Evolutionary conservation across 37 sponge, comb jelly and placozoan species (phyloP).

Genomic region (Cladorhizidae sp.): DNA sequence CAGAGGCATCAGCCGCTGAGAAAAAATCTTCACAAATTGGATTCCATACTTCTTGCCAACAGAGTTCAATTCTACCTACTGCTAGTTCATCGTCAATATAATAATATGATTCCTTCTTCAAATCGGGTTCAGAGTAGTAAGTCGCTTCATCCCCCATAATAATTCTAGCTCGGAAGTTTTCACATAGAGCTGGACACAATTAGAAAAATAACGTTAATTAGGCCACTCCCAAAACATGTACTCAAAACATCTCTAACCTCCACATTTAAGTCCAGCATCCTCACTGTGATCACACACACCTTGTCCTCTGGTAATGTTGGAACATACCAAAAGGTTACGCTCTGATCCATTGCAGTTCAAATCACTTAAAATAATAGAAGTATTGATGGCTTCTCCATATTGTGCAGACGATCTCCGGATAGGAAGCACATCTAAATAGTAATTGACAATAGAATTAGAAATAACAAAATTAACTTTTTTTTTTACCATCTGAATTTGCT

Average conservation of each 20-base stretch:
- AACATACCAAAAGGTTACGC: neutral
- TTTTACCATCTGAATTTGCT: neutral
- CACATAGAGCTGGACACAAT: slow-evolving; percentile 28
- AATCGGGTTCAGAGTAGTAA: neutral
- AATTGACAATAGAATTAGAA: neutral
- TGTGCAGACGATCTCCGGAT: neutral
- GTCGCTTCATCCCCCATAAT: neutral
- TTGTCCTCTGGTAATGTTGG: neutral
- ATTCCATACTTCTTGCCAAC: slow-evolving; percentile 8
- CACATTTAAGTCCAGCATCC: slow-evolving; percentile 33
- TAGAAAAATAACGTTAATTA: neutral
- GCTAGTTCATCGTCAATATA: slow-evolving; percentile 31
- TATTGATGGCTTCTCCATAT: neutral
- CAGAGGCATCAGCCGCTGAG: slow-evolving; percentile 17
- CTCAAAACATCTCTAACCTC: neutral
- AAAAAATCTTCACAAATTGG: slow-evolving; percentile 35
- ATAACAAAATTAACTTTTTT: neutral
- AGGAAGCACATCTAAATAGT: slow-evolving; percentile 8
- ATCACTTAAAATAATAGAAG: neutral
- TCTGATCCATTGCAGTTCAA: slow-evolving; percentile 17
- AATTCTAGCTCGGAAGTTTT: neutral
- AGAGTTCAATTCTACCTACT: slow-evolving; percentile 33
- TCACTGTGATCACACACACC: slow-evolving; percentile 10
- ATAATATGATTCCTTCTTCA: neutral
- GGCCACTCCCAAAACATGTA: neutral